These are phyloP conservation scores for Calidris pygmaea DNA, from an alignment of 2,113 vertebrate species.

Conservation along the genomic window DNA sequence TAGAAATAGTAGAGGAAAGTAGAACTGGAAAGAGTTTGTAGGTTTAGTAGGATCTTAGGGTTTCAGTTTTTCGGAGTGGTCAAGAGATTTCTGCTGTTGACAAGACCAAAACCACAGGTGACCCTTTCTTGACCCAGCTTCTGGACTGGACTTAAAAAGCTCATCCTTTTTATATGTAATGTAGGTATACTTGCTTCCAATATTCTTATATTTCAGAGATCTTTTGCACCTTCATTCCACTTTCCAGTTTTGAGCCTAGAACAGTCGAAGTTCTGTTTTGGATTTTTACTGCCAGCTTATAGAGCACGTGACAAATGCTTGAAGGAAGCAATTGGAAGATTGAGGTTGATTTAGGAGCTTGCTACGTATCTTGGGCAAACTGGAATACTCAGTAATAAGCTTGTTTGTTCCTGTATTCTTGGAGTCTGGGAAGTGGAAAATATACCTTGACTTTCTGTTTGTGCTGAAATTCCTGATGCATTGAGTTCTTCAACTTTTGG, in stretches of 20 bases:
- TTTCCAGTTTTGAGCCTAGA: neutral
- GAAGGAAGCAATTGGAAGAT: neutral
- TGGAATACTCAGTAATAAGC: neutral
- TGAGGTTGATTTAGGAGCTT: neutral
- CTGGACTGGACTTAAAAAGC: neutral
- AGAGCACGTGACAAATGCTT: neutral
- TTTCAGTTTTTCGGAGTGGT: neutral
- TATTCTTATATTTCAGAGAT: neutral
- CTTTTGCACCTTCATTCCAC: neutral
- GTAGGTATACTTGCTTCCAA: rapidly evolving
- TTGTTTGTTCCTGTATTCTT: neutral
- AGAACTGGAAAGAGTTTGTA: neutral
- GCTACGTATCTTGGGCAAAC: rapidly evolving
- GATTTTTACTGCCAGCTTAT: neutral
- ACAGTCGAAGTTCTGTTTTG: neutral
- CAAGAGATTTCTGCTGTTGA: neutral
- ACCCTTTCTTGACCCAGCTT: neutral
- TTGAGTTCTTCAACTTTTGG: neutral
- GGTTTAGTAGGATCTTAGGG: neutral
- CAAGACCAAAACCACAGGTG: neutral
- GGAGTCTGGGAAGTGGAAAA: neutral
- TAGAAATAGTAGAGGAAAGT: neutral
- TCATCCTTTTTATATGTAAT: rapidly evolving
- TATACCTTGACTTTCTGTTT: neutral
- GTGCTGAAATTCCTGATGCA: neutral